phyloP scores from a whole-genome alignment of 2,888 invertebrate genomes.

The Lasius fuliginosus region DNA sequence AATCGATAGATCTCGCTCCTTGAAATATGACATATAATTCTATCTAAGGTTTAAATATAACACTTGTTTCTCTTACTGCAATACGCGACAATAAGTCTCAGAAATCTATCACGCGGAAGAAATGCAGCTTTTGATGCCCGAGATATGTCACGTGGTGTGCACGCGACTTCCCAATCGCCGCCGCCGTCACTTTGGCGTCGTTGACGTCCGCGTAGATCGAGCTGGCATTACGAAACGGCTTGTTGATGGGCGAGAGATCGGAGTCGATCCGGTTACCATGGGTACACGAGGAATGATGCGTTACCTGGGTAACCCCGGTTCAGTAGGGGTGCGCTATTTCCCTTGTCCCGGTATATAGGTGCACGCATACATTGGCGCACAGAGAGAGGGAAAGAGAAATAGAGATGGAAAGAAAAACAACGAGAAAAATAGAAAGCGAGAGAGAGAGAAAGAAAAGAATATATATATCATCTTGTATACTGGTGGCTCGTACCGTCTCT shows the following conservation, averaged over 20 bases:
- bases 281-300: slow-evolving; percentile 81
- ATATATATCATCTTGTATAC: slow-evolving; percentile 19
- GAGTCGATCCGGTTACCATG: slow-evolving; percentile 80
- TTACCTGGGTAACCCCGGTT: slow-evolving; percentile 82
- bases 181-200: slow-evolving; percentile 46
- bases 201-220: slow-evolving; percentile 67
- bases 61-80: background rate
- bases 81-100: background rate
- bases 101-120: slow-evolving; percentile 58
- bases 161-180: slow-evolving; percentile 62
- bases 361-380: background rate
- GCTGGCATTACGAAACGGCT: slow-evolving; percentile 78
- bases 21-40: background rate
- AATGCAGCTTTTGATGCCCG: slow-evolving; percentile 38
- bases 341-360: slow-evolving; percentile 47
- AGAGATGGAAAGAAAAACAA: background rate
- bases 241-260: slow-evolving; percentile 79
- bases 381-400: background rate
- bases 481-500: slow-evolving; percentile 41
- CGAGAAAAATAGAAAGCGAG: background rate
- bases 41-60: background rate
- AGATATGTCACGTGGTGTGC: slow-evolving; percentile 68
- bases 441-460: background rate
- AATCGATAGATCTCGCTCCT: background rate
- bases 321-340: slow-evolving; percentile 67